phyloP scores from a whole-genome alignment of 1,140 invertebrate species.

The honey bee (Apis mellifera) region Amel_HAv3.1 CM009941.2:16260001-16260500 shows the following conservation, averaged over 20 bases:
- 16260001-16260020: slow-evolving; percentile 37
- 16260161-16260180: neutral
- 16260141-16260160: neutral
- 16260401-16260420: slow-evolving; percentile 1
- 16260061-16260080: slow-evolving; percentile 22
- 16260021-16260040: slow-evolving; percentile 46
- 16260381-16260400: slow-evolving; percentile 5
- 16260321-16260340: slow-evolving; percentile 25
- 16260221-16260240: slow-evolving; percentile 9
- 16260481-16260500: neutral
- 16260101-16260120: too few relatives aligned
- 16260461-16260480: neutral
- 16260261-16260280: slow-evolving; percentile 27
- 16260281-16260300: slow-evolving; percentile 40
- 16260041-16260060: slow-evolving; percentile 52
- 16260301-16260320: slow-evolving; percentile 29
- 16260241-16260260: slow-evolving; percentile 26
- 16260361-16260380: slow-evolving; percentile 30
- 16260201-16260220: neutral
- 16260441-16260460: too few relatives aligned
- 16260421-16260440: slow-evolving; percentile 21
- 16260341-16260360: slow-evolving; percentile 46
- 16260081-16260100: slow-evolving; percentile 20
- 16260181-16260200: neutral
- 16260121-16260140: neutral